These are phyloP conservation scores for Drosophila emarginata DNA, from an alignment of 2,888 invertebrate genomes.

Conservation along the genomic window DNA sequence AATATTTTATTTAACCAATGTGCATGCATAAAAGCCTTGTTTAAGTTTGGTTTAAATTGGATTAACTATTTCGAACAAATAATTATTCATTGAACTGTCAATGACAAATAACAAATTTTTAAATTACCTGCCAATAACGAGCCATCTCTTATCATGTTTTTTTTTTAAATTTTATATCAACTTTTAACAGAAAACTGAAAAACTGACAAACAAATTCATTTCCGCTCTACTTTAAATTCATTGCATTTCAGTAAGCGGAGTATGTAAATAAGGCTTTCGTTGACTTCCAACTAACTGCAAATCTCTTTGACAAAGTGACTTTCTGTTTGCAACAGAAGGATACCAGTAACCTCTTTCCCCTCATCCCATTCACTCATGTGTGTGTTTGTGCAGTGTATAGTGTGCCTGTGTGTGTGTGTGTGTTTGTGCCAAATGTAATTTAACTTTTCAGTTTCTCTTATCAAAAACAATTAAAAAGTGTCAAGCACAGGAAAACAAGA, in stretches of 20 bases:
- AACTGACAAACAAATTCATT: background rate
- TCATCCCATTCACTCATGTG: background rate
- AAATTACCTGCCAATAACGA: too few species aligned
- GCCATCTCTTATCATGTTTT: too few species aligned
- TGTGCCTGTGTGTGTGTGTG: constrained; percentile 17
- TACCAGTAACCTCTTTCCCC: background rate
- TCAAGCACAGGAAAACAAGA: constrained; percentile 7
- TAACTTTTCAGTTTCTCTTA: constrained; percentile 24
- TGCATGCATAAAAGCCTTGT: too few species aligned
- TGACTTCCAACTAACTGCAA: background rate
- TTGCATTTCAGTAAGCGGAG: background rate
- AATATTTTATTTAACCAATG: background rate
- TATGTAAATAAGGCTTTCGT: constrained; percentile 5
- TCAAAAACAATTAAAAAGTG: constrained; percentile 24
- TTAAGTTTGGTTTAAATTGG: too few species aligned
- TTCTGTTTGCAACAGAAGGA: constrained; percentile 10
- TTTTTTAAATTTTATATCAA: too few species aligned
- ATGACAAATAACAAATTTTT: too few species aligned
- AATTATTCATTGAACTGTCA: too few species aligned
- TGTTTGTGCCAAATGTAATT: constrained; percentile 17
- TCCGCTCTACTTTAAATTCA: constrained; percentile 1
- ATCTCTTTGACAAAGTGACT: constrained; percentile 13
- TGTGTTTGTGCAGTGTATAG: constrained; percentile 13
- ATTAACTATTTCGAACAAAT: too few species aligned
- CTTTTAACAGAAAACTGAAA: background rate